Conservation (phyloP, 2,888 invertebrate species). For the Drosophila formosana region DNA sequence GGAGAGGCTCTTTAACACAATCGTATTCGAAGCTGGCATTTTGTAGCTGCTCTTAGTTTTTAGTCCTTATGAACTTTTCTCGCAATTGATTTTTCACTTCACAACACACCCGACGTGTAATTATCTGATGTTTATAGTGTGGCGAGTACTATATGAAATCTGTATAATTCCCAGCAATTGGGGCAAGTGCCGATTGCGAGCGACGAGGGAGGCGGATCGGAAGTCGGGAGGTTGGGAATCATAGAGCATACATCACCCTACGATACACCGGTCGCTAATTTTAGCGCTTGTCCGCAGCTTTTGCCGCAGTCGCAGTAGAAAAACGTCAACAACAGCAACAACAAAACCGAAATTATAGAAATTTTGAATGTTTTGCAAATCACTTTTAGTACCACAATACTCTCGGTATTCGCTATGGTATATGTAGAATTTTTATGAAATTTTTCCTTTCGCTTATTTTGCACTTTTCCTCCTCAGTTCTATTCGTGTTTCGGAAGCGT, state of each 20-base stretch:
- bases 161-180: constrained; percentile 55
- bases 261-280: constrained; percentile 73
- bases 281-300: constrained; percentile 65
- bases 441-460: constrained; percentile 41
- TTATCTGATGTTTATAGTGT: constrained; percentile 16
- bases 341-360: constrained; percentile 35
- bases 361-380: constrained; percentile 71
- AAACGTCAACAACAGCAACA: constrained; percentile 41
- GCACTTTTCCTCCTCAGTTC: constrained; percentile 17
- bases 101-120: constrained; percentile 1
- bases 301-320: constrained; percentile 38
- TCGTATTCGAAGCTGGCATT: constrained; percentile 86
- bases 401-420: constrained; percentile 6
- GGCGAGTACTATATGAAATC: constrained; percentile 33
- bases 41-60: constrained; percentile 40
- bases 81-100: constrained; percentile 35
- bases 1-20: constrained; percentile 96
- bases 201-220: constrained; percentile 23
- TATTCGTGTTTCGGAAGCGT: constrained; percentile 9
- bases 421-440: constrained; percentile 74
- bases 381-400: constrained; percentile 38
- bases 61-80: constrained; percentile 5
- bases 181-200: constrained; percentile 24
- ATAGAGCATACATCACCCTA: constrained; percentile 68
- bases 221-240: constrained; percentile 34